phyloP scores from a whole-genome alignment of 2,113 vertebrate species.

The Melanerpes formicivorus region DNA sequence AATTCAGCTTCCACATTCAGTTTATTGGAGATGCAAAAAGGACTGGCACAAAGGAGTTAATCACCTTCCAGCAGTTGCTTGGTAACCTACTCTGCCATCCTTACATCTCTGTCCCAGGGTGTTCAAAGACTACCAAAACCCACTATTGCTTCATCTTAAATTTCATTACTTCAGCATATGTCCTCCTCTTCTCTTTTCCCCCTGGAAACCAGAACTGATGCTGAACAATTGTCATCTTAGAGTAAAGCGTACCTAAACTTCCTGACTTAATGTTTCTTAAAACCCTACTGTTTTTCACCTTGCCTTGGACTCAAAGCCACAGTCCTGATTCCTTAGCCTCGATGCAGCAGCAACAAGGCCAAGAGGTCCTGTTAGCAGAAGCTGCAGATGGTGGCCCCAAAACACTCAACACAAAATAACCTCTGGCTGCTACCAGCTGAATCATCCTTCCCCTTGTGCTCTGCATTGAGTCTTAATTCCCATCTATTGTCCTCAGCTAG shows the following conservation, averaged over 20 bases:
- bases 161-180: neutral
- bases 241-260: neutral
- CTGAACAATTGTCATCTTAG: neutral
- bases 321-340: neutral
- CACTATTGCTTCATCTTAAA: neutral
- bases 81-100: conserved; percentile 17
- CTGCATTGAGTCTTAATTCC: neutral
- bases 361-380: neutral
- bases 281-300: neutral
- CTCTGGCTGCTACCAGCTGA: neutral
- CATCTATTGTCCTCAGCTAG: neutral
- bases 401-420: neutral
- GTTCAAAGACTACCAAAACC: neutral
- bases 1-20: neutral
- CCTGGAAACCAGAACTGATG: neutral
- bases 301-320: neutral
- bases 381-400: neutral
- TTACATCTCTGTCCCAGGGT: neutral
- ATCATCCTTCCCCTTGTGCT: neutral
- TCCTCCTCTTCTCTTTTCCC: neutral
- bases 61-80: conserved; percentile 34
- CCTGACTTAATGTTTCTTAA: neutral
- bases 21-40: neutral
- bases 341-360: neutral
- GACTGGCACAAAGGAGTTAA: neutral